Evolutionary conservation across 35 echinoderm and acorn worm species (phyloP).

Genomic region (Ophiothrix spiculata): DNA sequence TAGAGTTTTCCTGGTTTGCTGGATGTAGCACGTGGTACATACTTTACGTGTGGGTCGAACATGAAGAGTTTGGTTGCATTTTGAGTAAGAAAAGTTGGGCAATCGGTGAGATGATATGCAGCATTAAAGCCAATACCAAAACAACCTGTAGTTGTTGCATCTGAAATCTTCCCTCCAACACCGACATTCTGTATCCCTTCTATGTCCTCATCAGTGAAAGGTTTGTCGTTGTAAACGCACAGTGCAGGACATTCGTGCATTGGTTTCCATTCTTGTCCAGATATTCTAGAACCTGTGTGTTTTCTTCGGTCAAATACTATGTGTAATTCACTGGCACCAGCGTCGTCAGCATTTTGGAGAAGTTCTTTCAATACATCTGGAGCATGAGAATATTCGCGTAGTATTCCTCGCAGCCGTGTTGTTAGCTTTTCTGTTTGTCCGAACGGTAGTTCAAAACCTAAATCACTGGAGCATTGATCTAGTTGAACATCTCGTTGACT

Average conservation of each 20-base stretch:
- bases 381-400: conserved; percentile 49
- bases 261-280: conserved; percentile 39
- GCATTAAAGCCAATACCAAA: conserved; percentile 88
- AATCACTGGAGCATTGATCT: conserved; percentile 2
- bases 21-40: conserved; percentile 21
- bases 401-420: conserved; percentile 41
- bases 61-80: conserved; percentile 44
- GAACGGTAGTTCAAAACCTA: conserved; percentile 39
- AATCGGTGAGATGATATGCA: conserved; percentile 74
- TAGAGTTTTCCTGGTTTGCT: conserved; percentile 25
- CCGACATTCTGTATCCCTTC: conserved; percentile 80
- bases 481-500: neutral
- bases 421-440: conserved; percentile 80
- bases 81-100: conserved; percentile 62
- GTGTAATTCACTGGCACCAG: conserved; percentile 62
- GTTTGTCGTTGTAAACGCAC: conserved; percentile 73
- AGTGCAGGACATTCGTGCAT: conserved; percentile 66
- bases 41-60: conserved; percentile 55
- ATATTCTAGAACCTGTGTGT: conserved; percentile 27
- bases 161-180: conserved; percentile 53
- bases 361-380: conserved; percentile 68
- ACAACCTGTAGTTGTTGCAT: conserved; percentile 48
- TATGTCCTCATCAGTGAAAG: conserved; percentile 81
- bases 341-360: conserved; percentile 89
- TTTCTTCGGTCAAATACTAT: conserved; percentile 57